A percentile compares a stretch with the other conserved stretches of the same genome.
Conservation (phyloP, 2,888 invertebrate species). For the Suillia variegata region DNA sequence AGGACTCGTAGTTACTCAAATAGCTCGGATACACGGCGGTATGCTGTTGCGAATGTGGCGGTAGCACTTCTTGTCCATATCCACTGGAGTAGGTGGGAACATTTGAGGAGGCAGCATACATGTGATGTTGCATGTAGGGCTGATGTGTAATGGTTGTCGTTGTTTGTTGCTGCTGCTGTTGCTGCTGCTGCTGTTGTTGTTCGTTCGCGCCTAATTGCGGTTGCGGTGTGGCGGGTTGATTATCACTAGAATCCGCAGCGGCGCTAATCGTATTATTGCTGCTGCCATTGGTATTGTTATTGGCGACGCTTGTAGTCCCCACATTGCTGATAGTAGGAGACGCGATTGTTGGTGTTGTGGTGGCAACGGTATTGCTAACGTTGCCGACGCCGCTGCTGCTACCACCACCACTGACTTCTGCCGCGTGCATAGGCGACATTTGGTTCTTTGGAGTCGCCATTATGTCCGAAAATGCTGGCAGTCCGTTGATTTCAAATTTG, state of each 20-base stretch:
- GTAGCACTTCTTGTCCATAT: conserved; percentile 55
- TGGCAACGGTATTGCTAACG: conserved; percentile 2
- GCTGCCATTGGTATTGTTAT: conserved; percentile 20
- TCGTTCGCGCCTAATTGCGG: conserved; percentile 50
- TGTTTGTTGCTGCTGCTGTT: conserved; percentile 58
- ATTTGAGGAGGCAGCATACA: conserved; percentile 6
- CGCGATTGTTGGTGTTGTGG: conserved; percentile 29
- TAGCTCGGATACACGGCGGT: conserved; percentile 43
- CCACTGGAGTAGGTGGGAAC: conserved; percentile 36
- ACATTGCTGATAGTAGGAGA: conserved; percentile 30
- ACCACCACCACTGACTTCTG: conserved; percentile 36
- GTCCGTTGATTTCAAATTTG: no score
- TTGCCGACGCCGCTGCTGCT: conserved; percentile 27
- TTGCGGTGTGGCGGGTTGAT: conserved; percentile 61
- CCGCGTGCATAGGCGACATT: conserved; percentile 58
- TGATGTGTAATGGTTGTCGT: conserved; percentile 43
- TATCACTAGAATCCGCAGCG: conserved; percentile 78
- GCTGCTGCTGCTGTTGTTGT: conserved; percentile 59
- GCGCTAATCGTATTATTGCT: conserved; percentile 66
- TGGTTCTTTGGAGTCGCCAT: conserved; percentile 54
- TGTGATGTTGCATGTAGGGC: conserved; percentile 39
- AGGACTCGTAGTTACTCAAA: conserved; percentile 58
- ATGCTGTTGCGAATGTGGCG: conserved; percentile 34
- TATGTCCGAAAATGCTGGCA: conserved; percentile 11
- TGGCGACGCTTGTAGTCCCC: conserved; percentile 4